A percentile compares a stretch with the other conserved stretches of the same genome.
Conservation (phyloP, 1,140 invertebrate species). For the Carposina sasakii region DNA sequence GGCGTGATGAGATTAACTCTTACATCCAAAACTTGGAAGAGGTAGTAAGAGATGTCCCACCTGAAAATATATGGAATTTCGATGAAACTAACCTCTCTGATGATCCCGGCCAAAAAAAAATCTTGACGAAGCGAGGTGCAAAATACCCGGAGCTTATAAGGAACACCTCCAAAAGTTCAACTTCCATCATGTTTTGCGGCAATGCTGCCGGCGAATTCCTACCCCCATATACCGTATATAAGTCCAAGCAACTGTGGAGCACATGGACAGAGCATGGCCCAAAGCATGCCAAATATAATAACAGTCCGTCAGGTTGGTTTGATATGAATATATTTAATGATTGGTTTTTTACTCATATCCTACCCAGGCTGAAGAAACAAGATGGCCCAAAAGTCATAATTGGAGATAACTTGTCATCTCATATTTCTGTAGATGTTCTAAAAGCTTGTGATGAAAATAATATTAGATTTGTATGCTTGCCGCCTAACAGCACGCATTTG, state of each 20-base stretch:
- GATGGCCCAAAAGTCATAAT: conserved; percentile 8
- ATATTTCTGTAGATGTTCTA: conserved; percentile 12
- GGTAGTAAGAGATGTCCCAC: conserved; percentile 13
- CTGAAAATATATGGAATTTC: conserved; percentile 38
- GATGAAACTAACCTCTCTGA: conserved; percentile 62
- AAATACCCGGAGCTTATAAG: conserved; percentile 49
- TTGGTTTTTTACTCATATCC: conserved; percentile 37
- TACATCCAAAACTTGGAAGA: conserved; percentile 12
- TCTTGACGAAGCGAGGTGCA: conserved; percentile 36
- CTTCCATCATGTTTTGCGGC: conserved; percentile 45
- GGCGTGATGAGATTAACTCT: conserved; percentile 10
- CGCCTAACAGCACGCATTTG: conserved; percentile 42
- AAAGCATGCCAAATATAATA: conserved; percentile 35
- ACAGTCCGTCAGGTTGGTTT: conserved; percentile 48
- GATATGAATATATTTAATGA: conserved; percentile 43
- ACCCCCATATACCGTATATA: conserved; percentile 53
- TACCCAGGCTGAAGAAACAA: conserved; percentile 22
- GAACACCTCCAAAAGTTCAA: conserved; percentile 25
- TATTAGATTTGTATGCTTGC: conserved; percentile 24
- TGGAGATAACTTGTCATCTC: background rate
- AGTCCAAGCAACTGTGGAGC: conserved; percentile 42
- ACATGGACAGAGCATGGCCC: conserved; percentile 46
- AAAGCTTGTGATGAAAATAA: conserved; percentile 36
- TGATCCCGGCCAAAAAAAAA: conserved; percentile 46
- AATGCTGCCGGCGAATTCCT: conserved; percentile 32